Percentiles rank a stretch among this genome's conserved stretches.
Evolutionary conservation across 2,113 vertebrate species (phyloP).

Genomic region (Ginglymostoma cirratum): DNA sequence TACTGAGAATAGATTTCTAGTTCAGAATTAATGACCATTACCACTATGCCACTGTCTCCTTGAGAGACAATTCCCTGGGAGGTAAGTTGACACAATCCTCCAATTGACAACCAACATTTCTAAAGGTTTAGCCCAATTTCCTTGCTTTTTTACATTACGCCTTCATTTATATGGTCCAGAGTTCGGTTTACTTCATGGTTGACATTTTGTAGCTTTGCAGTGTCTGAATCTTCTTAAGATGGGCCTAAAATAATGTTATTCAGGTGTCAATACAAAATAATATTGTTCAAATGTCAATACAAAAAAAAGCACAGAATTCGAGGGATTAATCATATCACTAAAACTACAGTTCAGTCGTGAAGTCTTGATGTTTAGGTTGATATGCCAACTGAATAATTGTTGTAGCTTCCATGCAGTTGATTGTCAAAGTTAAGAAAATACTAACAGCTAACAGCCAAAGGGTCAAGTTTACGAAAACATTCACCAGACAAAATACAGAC

Average conservation of each 20-base stretch:
- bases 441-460: background rate
- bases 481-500: conserved; percentile 33
- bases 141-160: background rate
- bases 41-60: no score
- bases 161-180: background rate
- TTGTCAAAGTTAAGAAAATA: conserved; percentile 20
- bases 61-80: no score
- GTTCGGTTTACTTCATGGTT: background rate
- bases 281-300: background rate
- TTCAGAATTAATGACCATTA: no score
- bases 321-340: background rate
- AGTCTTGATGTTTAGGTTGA: background rate
- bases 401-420: background rate
- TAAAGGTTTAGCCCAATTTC: background rate
- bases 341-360: background rate
- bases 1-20: no score
- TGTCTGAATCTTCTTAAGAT: background rate
- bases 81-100: background rate
- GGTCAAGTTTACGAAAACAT: conserved; percentile 34
- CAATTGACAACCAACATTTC: background rate
- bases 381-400: background rate
- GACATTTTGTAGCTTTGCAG: background rate
- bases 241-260: no score
- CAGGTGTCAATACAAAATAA: background rate
- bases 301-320: background rate